Evolutionary conservation across 2,888 invertebrate species (phyloP).

Genomic region (Dynastes maya): DNA sequence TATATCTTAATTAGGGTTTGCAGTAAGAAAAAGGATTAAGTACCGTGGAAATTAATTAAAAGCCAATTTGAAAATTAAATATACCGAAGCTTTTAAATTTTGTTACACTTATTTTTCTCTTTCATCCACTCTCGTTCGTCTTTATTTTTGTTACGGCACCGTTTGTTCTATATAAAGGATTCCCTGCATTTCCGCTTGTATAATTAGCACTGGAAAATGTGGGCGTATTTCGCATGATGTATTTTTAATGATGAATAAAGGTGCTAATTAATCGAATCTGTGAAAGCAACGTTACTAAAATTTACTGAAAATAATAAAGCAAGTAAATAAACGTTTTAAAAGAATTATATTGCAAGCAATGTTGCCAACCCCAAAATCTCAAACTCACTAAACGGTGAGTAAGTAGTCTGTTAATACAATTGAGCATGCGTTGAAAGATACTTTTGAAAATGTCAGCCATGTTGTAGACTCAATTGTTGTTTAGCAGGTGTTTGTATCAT

Average conservation of each 20-base stretch:
- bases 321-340: too few relatives aligned
- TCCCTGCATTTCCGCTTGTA: conserved; percentile 1
- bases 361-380: too few relatives aligned
- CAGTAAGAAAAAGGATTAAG: conserved; percentile 48
- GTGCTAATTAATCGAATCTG: too few relatives aligned
- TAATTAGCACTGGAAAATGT: conserved; percentile 17
- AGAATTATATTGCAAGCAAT: too few relatives aligned
- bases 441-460: too few relatives aligned
- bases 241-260: background rate
- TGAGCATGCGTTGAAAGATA: too few relatives aligned
- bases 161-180: background rate
- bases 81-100: conserved; percentile 47
- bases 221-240: background rate
- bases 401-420: too few relatives aligned
- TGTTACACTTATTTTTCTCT: conserved; percentile 30
- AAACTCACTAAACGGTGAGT: too few relatives aligned
- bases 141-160: background rate
- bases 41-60: conserved; percentile 45
- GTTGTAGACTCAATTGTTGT: too few relatives aligned
- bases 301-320: too few relatives aligned
- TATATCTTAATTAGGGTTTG: conserved; percentile 47
- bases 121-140: conserved; percentile 4
- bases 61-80: conserved; percentile 48
- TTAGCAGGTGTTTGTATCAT: too few relatives aligned
- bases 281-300: too few relatives aligned